Evolutionary conservation across 1,140 invertebrate species (phyloP), one percentile per base, ranked within the genome.

Genomic region (Psix sp.): DNA sequence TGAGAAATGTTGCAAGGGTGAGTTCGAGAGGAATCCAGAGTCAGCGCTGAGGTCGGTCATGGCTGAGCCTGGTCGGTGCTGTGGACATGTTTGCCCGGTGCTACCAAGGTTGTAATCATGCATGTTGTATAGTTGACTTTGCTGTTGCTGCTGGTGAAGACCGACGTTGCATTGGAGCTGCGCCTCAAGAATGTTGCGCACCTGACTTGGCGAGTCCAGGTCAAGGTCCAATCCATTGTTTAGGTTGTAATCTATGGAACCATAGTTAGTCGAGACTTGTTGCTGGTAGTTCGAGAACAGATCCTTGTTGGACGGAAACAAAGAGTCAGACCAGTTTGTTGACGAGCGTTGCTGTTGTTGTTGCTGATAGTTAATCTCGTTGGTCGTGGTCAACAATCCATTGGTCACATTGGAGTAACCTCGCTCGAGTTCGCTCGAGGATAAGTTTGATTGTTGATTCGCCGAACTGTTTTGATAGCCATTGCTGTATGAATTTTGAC

Each of bases 1-100:
- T 1, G 85, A 86, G 29, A 84, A 86, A 36, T 85, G 82, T 36
- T 86, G 85, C 4, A 85, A 46, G 2, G 84, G 78, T 3, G 86
- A 86, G 43, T 84, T 86, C 1, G 86, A 83, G 16, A 84, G 54
- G 66, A 87, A 87, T 10, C 81, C 81, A 10, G 84, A 85, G 66
- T 88, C 85, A 1, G 54, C 75, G 62, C 77, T 84, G 13, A 84
- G 77, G 57, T 88, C 83, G 46, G 82, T 87, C 80, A 87, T 83
- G 33, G 82, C 77, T 10, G 85, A 84, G 4, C 77, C 77, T 13
- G 85, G 80, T 38, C 81, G 43, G 14, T 62, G 57, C 7, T 43
- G 52, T 0, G 51, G 76, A 45, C 84, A 85, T 31, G 52, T 76
- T 59, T 77, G 76, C n/a, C n/a, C n/a, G 60, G 40, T 59, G 18